A percentile compares a stretch with the other conserved stretches of the same genome.
These are phyloP conservation scores for Norana najaformis DNA, from an alignment of 2,888 invertebrate species.

Conservation along the genomic window DNA sequence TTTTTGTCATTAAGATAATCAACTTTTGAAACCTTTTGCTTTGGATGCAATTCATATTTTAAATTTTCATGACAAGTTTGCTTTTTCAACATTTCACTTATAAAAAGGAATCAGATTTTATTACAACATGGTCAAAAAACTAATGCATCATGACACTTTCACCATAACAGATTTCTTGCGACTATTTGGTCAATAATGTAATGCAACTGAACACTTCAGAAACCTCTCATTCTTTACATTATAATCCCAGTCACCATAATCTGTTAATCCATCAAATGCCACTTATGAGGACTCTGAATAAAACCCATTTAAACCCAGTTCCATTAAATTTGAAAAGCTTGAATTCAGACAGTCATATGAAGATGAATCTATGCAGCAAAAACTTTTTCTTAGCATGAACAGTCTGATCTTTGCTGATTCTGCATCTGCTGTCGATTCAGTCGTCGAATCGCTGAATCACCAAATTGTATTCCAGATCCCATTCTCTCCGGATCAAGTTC, in stretches of 20 bases:
- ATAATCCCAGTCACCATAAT: neutral
- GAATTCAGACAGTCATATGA: neutral
- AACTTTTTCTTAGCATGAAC: neutral
- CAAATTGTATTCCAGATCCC: conserved; percentile 74
- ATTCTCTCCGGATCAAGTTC: conserved; percentile 81
- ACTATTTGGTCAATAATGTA: neutral
- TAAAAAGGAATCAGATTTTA: neutral
- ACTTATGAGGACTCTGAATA: neutral
- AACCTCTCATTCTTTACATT: neutral
- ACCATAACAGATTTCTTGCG: neutral
- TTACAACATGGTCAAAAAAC: neutral
- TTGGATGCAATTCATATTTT: neutral
- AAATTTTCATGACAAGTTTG: neutral
- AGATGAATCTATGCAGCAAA: neutral
- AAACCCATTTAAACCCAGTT: neutral
- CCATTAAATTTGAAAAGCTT: neutral
- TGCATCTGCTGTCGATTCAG: conserved; percentile 38
- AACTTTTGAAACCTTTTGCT: neutral
- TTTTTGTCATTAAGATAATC: neutral
- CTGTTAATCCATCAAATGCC: neutral
- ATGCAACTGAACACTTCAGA: neutral
- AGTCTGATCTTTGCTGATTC: conserved; percentile 10
- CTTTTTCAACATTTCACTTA: neutral
- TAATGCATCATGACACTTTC: neutral
- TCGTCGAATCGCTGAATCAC: conserved; percentile 66